These are phyloP conservation scores for Altica lythri DNA, from an alignment of 2,888 invertebrate genomes.

Conservation along the genomic window DNA sequence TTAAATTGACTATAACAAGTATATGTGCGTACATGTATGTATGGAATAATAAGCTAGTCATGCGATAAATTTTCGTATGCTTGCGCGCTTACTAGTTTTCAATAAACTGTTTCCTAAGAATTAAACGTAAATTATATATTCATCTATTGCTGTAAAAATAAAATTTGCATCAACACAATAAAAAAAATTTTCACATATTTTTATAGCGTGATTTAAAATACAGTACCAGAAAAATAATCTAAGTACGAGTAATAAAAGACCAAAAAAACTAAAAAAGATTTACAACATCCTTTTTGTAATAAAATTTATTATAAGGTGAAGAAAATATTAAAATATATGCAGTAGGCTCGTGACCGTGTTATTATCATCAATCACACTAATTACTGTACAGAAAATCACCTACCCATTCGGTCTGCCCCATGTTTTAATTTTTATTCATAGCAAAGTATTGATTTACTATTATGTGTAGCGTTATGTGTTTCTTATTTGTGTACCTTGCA, in stretches of 20 bases:
- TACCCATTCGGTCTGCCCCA: slow-evolving; percentile 22
- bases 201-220: background rate
- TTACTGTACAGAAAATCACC: slow-evolving; percentile 25
- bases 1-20: too few relatives aligned
- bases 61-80: too few relatives aligned
- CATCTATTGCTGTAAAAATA: too few relatives aligned
- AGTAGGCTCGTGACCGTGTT: slow-evolving; percentile 13
- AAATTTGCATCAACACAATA: too few relatives aligned
- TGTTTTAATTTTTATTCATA: slow-evolving; percentile 36
- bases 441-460: slow-evolving; percentile 37
- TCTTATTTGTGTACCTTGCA: slow-evolving; percentile 37
- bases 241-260: slow-evolving; percentile 4
- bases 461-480: slow-evolving; percentile 31
- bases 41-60: too few relatives aligned
- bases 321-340: slow-evolving; percentile 14
- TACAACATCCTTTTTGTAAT: background rate
- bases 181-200: too few relatives aligned
- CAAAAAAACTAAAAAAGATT: slow-evolving; percentile 5
- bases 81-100: too few relatives aligned
- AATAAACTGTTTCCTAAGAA: too few relatives aligned
- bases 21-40: too few relatives aligned
- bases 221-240: too few relatives aligned
- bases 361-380: slow-evolving; percentile 26
- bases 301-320: background rate
- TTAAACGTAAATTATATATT: too few relatives aligned